These are phyloP conservation scores for Zapornia atra DNA, from an alignment of 2,113 vertebrate genomes.

Conservation along the genomic window DNA sequence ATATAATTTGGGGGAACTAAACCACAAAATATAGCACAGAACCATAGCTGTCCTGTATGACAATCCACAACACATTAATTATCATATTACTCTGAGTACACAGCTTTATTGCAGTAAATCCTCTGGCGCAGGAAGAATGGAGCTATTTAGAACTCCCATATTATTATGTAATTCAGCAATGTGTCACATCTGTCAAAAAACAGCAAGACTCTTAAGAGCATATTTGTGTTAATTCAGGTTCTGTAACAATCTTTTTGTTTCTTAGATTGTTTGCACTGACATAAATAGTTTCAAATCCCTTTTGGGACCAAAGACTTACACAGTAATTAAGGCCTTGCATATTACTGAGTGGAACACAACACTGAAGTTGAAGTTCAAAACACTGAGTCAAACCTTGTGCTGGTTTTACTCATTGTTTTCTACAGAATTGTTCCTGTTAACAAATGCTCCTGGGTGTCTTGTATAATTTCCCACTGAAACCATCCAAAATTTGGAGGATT, in stretches of 20 bases:
- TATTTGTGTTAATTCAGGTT: neutral
- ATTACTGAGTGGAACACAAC: neutral
- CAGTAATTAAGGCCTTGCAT: neutral
- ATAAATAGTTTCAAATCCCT: neutral
- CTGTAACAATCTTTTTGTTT: neutral
- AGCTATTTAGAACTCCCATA: neutral
- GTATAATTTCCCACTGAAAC: neutral
- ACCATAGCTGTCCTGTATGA: neutral
- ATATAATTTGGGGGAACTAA: neutral
- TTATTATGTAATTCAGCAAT: neutral
- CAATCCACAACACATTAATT: neutral
- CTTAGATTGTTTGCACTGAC: neutral
- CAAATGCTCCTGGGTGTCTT: neutral
- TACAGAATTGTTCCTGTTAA: neutral
- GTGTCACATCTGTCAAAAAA: neutral
- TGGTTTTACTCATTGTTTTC: neutral
- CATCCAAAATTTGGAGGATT: neutral
- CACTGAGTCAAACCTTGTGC: neutral
- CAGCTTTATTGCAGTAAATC: neutral
- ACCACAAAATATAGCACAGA: neutral
- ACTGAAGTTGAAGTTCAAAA: neutral
- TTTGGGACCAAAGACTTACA: neutral
- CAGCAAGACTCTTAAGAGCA: neutral
- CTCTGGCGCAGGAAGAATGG: neutral
- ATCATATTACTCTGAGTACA: neutral